Evolutionary conservation across 2,113 vertebrate species (phyloP).

Genomic region (Anolis sagrei): DNA sequence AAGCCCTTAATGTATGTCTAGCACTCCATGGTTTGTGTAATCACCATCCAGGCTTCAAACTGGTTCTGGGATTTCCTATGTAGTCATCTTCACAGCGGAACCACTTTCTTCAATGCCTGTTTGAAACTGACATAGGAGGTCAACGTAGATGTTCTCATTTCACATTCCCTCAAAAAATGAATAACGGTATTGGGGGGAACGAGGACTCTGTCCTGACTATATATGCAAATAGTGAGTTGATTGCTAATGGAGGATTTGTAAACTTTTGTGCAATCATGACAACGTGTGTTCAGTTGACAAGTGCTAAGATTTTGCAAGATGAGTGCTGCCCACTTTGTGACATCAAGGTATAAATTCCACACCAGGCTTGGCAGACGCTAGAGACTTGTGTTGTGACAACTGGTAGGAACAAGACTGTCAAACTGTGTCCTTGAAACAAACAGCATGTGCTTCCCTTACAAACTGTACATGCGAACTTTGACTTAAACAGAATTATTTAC

Average conservation of each 20-base stretch:
- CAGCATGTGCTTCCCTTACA: not conserved
- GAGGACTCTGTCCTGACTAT: not conserved
- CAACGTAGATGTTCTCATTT: too few species aligned
- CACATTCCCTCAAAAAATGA: too few species aligned
- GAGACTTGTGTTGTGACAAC: not conserved
- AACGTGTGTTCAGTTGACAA: not conserved
- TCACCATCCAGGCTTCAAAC: too few species aligned
- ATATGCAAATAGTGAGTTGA: not conserved
- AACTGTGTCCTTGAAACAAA: constrained; percentile 9
- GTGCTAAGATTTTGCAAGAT: not conserved
- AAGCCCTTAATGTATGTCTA: too few species aligned
- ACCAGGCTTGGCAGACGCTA: not conserved
- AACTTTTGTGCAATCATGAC: not conserved
- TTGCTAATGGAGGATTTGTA: constrained; percentile 4
- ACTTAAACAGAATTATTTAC: not conserved
- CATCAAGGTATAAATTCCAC: not conserved
- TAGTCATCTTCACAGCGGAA: too few species aligned
- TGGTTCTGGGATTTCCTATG: too few species aligned
- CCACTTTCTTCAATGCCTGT: too few species aligned
- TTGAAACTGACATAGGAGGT: too few species aligned
- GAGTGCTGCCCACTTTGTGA: not conserved
- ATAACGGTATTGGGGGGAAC: not conserved
- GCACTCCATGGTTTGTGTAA: too few species aligned
- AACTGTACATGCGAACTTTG: not conserved
- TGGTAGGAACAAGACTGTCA: not conserved